Base-by-base conservation (phyloP, 2,888 invertebrate genomes). In the Willowsia nigromaculata region DNA sequence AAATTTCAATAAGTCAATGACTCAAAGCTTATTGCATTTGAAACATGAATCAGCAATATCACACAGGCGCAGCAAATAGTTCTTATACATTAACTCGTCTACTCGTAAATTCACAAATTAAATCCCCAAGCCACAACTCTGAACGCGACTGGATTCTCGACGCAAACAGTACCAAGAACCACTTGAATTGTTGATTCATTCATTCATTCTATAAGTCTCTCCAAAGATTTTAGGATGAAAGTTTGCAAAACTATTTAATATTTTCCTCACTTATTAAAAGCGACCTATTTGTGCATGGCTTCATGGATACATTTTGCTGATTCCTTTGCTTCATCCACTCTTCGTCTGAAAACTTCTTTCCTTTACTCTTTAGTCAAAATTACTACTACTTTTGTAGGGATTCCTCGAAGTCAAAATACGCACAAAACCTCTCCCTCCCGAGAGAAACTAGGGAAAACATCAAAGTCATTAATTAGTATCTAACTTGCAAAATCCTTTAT, bases 391-490 rank as follows among this genome's bases (percentile, higher is more conserved):
- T 78, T 78, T 53, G 33, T 33, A 1, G 30, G 6, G 53, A 71
- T 13, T 50, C 33, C 1, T 25, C 40, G 27, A 78, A 71, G 76
- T 50, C 76, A 76, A 25, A 47, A 47, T n/a, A 9, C 40, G 40
- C 18, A 65, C n/a, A 33, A 65, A 25, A 13, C 22, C 13, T 43
- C 11, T 74, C 2, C 27, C n/a, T 13, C 25, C 0, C 25, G 25
- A 47, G 25, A 71, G 47, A 78, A 78, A 30, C 53, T 7, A 78
- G 30, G 13, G 37, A 65, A 78, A 50, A 71, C 81, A 71, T 68
- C 80, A 81, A 71, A 80, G 86, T 87, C 81, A 80, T 81, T 87
- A 87, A 87, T 87, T 87, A 87, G 86, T 40, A 27, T 33, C 25
- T 40, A 84, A 84, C 74, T 85, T 85, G 56, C 62, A 22, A 65